Evolutionary conservation across 2,888 invertebrate species (phyloP), one percentile per base, ranked within the genome.

Genomic region (Pharmacophagus antenor): DNA sequence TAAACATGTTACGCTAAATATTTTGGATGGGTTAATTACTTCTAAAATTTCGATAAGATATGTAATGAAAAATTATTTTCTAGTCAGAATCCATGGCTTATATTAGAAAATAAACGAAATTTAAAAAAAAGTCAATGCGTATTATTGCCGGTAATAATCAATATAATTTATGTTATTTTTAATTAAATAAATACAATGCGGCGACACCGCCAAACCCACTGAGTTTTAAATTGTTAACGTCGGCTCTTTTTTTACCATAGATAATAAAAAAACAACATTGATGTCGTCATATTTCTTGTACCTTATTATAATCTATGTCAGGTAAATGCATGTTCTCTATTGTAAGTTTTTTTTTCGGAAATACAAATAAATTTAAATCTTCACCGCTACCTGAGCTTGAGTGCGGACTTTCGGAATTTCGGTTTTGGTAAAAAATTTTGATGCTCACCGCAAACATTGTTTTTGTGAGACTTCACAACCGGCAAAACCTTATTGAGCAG

Each of bases 391-490:
- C 89, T 90, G 89, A 79, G 68, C 72, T 79, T 73, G 80, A 88
- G 84, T 83, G 84, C 82, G 80, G 85, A 85, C 85, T 87, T 82
- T 82, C 83, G 85, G 87, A 80, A 84, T 84, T 82, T 80, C 58
- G 77, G 76, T 76, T 84, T 84, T 84, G 72, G 68, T 70, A 77
- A 87, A 90, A 85, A 89, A 87, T 77, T 64, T 62, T 70, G 74
- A 85, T 82, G 84, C 80, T 84, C 84, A 84, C 90, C 89, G 82
- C 88, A 88, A 88, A 88, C 88, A 88, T 88, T 87, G 89, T 88
- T 87, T 88, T 87, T 90, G 78, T 88, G 44, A 52, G 62, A 61
- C 73, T 75, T 73, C 74, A 74, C 76, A 77, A 49, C 56, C 74
- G 73, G 67, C 63, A 62, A 69, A 71, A 75, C 73, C 66, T 65